Evolutionary conservation across 2,113 vertebrate genomes (phyloP), one percentile per base, ranked within the genome.

Genomic region (Ptyas mucosa): DNA sequence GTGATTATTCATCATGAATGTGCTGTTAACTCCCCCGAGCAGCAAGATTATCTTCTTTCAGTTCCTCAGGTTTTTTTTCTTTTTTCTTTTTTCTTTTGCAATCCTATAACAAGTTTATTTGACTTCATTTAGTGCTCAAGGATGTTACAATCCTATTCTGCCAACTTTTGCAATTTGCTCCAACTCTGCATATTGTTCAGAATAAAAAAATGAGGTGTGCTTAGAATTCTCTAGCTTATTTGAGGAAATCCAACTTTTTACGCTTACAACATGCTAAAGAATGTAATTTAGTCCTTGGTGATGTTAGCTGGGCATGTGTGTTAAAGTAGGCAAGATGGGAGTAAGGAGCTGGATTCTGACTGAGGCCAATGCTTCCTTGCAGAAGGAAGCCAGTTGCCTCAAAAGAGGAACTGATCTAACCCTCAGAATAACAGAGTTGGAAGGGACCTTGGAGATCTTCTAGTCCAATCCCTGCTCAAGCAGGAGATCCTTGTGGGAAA

Each of bases 91-190:
- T 15, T 87, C 61, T 85, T 81, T 53, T 39, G 9, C n/a, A 23
- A 34, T 53, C 90, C 2, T 2, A 3, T 0, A 2, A 34, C 91
- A 92, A 51, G 3, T 23, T 57, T 85, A 1, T 64, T 8, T 94
- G 88, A 10, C 54, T 95, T 93, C 91, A 90, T 57, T 64, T 55
- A 43, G 91, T 10, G 58, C 57, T 94, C 93, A 69, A 95, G 89
- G 55, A 87, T 21, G 14, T 52, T 92, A 69, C 89, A 92, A 93
- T 51, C 89, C 92, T 93, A 11, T 55, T 55, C 34, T 86, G 88
- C 29, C 91, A 85, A 90, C 9, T 89, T 88, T 34, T 90, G 34
- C 26, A 93, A 3, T 91, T 57, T 88, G 46, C 54, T 94, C 58
- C 15, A 15, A 95, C 93, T 90, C 89, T 94, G 46, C 43, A 5